A percentile compares a stretch with the other conserved stretches of the same genome.
Conservation (phyloP, 2,888 invertebrate species). For the Odontomyia ornata region DNA sequence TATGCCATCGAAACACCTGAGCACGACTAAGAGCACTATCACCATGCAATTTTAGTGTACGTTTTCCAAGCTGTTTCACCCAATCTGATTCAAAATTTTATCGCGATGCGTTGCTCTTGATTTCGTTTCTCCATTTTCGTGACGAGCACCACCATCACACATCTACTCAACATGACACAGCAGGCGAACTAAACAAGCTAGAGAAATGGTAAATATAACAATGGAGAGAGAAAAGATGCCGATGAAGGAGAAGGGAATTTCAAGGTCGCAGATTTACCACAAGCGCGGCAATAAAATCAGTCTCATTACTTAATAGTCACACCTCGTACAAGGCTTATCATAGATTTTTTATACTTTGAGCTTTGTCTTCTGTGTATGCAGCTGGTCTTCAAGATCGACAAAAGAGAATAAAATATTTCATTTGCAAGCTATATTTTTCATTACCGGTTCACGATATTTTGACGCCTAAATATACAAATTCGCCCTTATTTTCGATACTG, state of each 20-base stretch:
- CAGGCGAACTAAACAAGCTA: constrained; percentile 6
- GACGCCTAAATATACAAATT: no score
- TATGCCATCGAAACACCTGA: background rate
- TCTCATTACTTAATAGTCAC: no score
- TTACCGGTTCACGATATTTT: no score
- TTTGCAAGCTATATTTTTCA: no score
- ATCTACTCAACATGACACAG: constrained; percentile 2
- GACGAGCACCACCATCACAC: constrained; percentile 1
- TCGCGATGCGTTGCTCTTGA: constrained; percentile 1
- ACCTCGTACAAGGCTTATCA: background rate
- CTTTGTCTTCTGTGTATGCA: no score
- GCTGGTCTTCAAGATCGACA: no score
- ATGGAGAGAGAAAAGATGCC: background rate
- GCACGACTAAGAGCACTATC: background rate
- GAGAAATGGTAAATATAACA: background rate
- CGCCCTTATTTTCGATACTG: no score
- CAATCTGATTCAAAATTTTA: background rate
- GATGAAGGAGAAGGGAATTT: background rate
- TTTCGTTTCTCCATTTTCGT: background rate
- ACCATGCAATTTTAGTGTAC: background rate
- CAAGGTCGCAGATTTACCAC: no score
- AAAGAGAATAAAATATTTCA: no score
- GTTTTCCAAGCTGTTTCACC: background rate
- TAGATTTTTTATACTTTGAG: no score
- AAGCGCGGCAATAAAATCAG: no score